Conservation (phyloP, 2,888 invertebrate genomes). For the Chloromyia formosa region DNA sequence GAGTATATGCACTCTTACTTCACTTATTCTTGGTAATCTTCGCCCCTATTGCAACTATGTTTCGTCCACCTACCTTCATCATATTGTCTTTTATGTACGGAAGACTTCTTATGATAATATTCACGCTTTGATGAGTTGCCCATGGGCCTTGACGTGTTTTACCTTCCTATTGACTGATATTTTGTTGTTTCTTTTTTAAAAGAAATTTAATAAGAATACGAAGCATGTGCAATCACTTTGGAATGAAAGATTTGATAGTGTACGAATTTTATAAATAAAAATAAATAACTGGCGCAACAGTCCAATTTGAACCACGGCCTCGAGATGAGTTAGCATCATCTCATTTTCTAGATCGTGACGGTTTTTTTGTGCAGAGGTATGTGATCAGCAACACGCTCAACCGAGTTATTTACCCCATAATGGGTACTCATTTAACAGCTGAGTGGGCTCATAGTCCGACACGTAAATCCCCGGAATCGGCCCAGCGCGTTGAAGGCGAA, state of each 20-base stretch:
- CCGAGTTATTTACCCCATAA: too few relatives aligned
- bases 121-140: constrained; percentile 43
- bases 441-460: too few relatives aligned
- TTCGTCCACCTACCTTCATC: not conserved
- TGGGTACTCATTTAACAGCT: too few relatives aligned
- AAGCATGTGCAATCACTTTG: not conserved
- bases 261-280: not conserved
- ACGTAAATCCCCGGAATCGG: too few relatives aligned
- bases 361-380: too few relatives aligned
- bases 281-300: too few relatives aligned
- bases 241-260: not conserved
- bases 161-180: not conserved
- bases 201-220: not conserved
- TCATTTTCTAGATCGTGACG: too few relatives aligned
- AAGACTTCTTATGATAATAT: constrained; percentile 36
- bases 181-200: not conserved
- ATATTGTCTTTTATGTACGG: constrained; percentile 20
- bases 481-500: too few relatives aligned
- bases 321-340: too few relatives aligned
- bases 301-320: too few relatives aligned
- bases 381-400: too few relatives aligned
- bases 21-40: not conserved
- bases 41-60: constrained; percentile 7
- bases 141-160: constrained; percentile 46
- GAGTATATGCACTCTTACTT: not conserved